Conservation (phyloP, 1,140 invertebrate genomes). For the Zaprionus gabonicus region DNA sequence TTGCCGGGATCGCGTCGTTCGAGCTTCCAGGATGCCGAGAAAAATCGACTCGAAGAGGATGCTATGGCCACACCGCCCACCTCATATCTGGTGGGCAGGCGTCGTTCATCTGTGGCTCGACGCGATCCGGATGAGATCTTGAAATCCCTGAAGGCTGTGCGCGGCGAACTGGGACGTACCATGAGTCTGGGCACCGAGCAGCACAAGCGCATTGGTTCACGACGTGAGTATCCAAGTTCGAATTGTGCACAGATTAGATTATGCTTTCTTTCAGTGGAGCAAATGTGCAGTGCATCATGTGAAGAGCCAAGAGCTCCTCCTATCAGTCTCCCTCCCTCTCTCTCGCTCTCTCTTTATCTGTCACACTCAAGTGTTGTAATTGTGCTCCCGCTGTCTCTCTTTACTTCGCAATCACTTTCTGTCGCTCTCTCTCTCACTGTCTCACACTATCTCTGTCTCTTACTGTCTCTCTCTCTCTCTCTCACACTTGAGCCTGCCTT, state of each 20-base stretch:
- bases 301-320: not conserved
- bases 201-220: constrained; percentile 85
- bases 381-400: constrained; percentile 1
- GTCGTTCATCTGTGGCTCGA: constrained; percentile 91
- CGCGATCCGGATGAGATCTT: constrained; percentile 93
- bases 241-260: constrained; percentile 2
- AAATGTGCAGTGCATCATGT: not conserved
- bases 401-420: constrained; percentile 3
- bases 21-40: constrained; percentile 90
- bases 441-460: constrained; percentile 18
- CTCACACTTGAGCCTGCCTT: constrained; percentile 34
- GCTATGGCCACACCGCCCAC: constrained; percentile 86
- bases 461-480: not conserved
- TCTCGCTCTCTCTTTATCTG: constrained; percentile 22
- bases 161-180: constrained; percentile 91
- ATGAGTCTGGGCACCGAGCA: constrained; percentile 89
- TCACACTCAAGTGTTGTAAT: constrained; percentile 4
- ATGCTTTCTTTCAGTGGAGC: constrained; percentile 1
- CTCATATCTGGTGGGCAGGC: constrained; percentile 88
- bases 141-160: constrained; percentile 90
- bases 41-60: constrained; percentile 85
- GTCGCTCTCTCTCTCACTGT: constrained; percentile 30
- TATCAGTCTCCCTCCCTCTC: constrained; percentile 7
- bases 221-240: constrained; percentile 86
- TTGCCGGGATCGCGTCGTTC: constrained; percentile 92